Evolutionary conservation across 2,797 vertebrate species (phyloP), one percentile per base, ranked within the genome.

Genomic region (Myripristis murdjan): DNA sequence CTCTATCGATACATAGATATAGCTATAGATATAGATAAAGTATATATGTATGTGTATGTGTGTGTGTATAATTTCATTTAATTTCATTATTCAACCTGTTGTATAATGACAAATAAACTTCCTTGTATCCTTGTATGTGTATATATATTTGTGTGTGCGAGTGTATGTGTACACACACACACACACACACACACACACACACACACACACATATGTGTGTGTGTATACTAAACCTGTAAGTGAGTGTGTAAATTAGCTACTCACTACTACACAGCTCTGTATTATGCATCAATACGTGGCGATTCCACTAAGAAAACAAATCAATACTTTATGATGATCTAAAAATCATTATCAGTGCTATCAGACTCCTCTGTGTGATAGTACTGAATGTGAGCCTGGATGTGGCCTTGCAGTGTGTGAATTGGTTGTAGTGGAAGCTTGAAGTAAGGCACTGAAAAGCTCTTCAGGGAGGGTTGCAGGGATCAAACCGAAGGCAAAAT

Each of bases 401-500:
- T 77, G 72, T 71, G 78, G 66, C 78, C 57, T 20, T n/a, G 15
- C 44, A 44, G 24, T 49, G n/a, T 37, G 48, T 64, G 57, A 77
- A 77, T 22, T 11, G 63, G 63, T 47, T 51, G 31, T 23, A 41
- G 44, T 20, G 31, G 55, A 60, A 33, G 37, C 83, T 65, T 14
- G 22, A 54, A 58, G 79, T 82, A 71, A 81, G 61, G 84, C 76
- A 57, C 79, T 4, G 65, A 77, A 74, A 64, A 70, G 63, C 64
- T 76, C 75, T 66, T 15, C 54, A 60, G 73, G 75, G 76, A 83
- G 58, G 69, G 71, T 33, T 70, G 77, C 83, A 80, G 83, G 86
- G 82, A 91, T 91, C 88, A 91, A 80, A 86, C 73, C 69, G 47
- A 77, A 89, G 87, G 87, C 79, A 77, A 85, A 90, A 92, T 81